Conservation (phyloP, 1,140 invertebrate genomes). For the Cecropterus lyciades region DNA sequence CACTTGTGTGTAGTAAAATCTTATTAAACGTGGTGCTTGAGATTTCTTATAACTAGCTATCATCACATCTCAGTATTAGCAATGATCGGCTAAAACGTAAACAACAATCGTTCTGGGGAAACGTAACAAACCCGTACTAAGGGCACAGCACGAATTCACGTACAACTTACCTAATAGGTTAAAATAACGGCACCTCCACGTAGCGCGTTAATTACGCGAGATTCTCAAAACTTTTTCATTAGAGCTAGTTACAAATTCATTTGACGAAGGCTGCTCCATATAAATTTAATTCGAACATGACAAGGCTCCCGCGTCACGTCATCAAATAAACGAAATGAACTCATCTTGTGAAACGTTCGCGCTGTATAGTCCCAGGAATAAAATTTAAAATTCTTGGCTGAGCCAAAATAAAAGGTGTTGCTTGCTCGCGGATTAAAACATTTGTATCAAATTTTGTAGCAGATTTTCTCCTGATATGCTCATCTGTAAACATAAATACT, state of each 20-base stretch:
- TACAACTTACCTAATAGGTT: slow-evolving; percentile 4
- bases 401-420: slow-evolving; percentile 14
- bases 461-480: neutral
- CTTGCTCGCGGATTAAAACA: neutral
- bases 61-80: too few relatives aligned
- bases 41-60: too few relatives aligned
- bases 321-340: slow-evolving; percentile 36
- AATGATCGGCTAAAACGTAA: too few relatives aligned
- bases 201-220: slow-evolving; percentile 24
- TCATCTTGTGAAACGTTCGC: slow-evolving; percentile 33
- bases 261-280: slow-evolving; percentile 18
- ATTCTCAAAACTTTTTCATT: slow-evolving; percentile 34
- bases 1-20: too few relatives aligned
- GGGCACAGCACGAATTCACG: neutral
- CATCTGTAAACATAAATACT: neutral
- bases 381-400: slow-evolving; percentile 34
- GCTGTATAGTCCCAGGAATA: slow-evolving; percentile 24
- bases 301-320: slow-evolving; percentile 24
- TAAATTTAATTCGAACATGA: slow-evolving; percentile 36
- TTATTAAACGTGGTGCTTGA: too few relatives aligned
- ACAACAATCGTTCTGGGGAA: too few relatives aligned
- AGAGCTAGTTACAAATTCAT: slow-evolving; percentile 37
- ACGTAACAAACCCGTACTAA: too few relatives aligned
- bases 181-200: slow-evolving; percentile 10
- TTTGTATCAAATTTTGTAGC: neutral